phyloP scores from a whole-genome alignment of 2,888 invertebrate species.

The Empis livida region DNA sequence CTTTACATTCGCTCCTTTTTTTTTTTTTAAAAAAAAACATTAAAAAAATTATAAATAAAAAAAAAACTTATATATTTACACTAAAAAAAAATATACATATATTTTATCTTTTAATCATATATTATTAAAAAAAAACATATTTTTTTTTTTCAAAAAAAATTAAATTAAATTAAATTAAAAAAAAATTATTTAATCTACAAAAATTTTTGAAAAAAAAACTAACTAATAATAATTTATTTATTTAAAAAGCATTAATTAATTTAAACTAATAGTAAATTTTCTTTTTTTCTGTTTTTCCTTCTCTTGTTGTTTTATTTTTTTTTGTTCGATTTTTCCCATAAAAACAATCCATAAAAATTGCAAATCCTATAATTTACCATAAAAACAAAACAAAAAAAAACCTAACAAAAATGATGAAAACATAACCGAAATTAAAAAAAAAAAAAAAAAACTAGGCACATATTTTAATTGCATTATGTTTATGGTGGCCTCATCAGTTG shows the following conservation, averaged over 20 bases:
- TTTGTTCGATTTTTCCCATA: too few species aligned
- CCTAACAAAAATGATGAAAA: too few species aligned
- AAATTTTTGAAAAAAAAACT: not conserved
- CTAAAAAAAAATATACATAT: not conserved
- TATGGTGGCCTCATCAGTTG: slow-evolving; percentile 97
- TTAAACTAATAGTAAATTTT: slow-evolving; percentile 10
- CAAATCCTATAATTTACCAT: too few species aligned
- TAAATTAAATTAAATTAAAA: not conserved
- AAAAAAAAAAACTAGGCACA: slow-evolving; percentile 55
- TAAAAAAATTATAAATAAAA: too few species aligned
- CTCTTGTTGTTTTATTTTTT: too few species aligned
- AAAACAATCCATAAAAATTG: too few species aligned
- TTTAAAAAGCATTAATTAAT: too few species aligned
- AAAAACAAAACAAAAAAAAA: slow-evolving; percentile 1
- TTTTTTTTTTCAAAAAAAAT: not conserved
- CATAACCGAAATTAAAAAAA: too few species aligned
- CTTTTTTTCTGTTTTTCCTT: slow-evolving; percentile 7
- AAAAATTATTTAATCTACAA: too few species aligned
- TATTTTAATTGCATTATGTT: slow-evolving; percentile 99
- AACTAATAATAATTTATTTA: not conserved
- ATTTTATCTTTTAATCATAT: not conserved
- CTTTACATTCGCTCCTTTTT: too few species aligned
- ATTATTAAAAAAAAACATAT: not conserved
- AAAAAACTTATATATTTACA: too few species aligned
- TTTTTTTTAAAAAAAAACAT: too few species aligned